These are phyloP conservation scores for Australoheros facetus DNA, from an alignment of 2,797 vertebrate species.

Conservation along the genomic window DNA sequence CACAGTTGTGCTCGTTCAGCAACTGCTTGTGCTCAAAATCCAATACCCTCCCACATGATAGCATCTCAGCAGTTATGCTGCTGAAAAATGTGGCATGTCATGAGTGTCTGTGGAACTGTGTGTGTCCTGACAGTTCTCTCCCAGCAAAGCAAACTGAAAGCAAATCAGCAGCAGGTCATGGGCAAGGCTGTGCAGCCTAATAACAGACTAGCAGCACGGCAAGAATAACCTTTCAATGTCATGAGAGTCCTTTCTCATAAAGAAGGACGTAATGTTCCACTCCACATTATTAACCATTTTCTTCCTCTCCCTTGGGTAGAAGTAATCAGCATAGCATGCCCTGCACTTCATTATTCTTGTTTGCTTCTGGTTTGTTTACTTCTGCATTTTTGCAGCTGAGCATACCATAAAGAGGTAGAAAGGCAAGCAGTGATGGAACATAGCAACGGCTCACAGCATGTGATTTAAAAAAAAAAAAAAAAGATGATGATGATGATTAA, in stretches of 20 bases:
- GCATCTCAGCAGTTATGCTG: conserved; percentile 8
- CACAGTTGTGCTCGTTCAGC: neutral
- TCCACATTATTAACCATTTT: conserved; percentile 32
- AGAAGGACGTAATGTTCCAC: conserved; percentile 38
- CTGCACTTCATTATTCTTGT: conserved; percentile 35
- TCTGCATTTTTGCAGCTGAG: conserved; percentile 5
- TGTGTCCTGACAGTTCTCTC: conserved; percentile 23
- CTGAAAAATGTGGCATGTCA: neutral
- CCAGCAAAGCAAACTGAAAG: conserved; percentile 19
- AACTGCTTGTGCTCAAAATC: conserved; percentile 19
- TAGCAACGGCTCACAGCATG: neutral
- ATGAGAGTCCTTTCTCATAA: conserved; percentile 24
- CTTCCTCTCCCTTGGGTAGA: conserved; percentile 13
- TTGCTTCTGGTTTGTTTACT: conserved; percentile 37
- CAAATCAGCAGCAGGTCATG: conserved; percentile 3
- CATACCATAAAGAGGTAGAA: neutral
- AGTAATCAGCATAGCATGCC: conserved; percentile 1
- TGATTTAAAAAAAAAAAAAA: neutral
- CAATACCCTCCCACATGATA: conserved; percentile 4
- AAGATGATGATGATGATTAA: neutral
- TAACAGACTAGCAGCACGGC: conserved; percentile 39
- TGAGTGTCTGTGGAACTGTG: neutral
- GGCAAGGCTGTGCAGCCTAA: conserved; percentile 51
- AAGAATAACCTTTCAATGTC: conserved; percentile 25
- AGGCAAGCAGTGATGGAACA: neutral